These are phyloP conservation scores for Trissolcus japonicus DNA, from an alignment of 2,888 invertebrate genomes.

Conservation along the genomic window DNA sequence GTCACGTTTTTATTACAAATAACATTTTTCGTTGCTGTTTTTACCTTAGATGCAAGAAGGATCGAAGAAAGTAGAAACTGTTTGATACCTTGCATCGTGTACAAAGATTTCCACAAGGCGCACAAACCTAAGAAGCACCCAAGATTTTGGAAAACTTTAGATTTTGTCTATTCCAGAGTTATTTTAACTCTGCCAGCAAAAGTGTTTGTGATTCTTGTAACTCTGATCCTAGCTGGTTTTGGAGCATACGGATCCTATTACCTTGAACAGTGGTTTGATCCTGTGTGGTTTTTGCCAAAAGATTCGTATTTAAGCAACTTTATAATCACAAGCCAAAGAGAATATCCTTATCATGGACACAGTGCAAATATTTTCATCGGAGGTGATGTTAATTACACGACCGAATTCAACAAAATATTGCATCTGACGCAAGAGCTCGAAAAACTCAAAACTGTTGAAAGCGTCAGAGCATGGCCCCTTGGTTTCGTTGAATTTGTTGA, in stretches of 20 bases:
- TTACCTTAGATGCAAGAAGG: constrained; percentile 84
- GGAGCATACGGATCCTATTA: constrained; percentile 81
- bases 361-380: constrained; percentile 75
- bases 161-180: constrained; percentile 80
- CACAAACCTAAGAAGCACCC: constrained; percentile 78
- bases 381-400: constrained; percentile 41
- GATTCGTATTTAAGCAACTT: constrained; percentile 83
- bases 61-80: constrained; percentile 82
- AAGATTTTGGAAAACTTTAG: constrained; percentile 79
- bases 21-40: constrained; percentile 88
- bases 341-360: constrained; percentile 83
- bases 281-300: constrained; percentile 87
- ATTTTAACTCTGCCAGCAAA: constrained; percentile 83
- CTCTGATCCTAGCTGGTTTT: constrained; percentile 79
- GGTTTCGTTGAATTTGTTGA: constrained; percentile 40
- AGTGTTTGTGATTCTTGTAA: constrained; percentile 80
- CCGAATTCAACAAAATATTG: constrained; percentile 47
- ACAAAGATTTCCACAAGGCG: constrained; percentile 78
- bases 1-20: constrained; percentile 86
- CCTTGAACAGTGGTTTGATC: constrained; percentile 87
- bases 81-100: constrained; percentile 82
- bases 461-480: constrained; percentile 44
- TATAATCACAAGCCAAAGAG: constrained; percentile 78
- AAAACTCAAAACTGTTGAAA: constrained; percentile 32
- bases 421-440: constrained; percentile 25